Evolutionary conservation across 2,888 invertebrate species (phyloP).

Genomic region (Nephrotoma flavescens): DNA sequence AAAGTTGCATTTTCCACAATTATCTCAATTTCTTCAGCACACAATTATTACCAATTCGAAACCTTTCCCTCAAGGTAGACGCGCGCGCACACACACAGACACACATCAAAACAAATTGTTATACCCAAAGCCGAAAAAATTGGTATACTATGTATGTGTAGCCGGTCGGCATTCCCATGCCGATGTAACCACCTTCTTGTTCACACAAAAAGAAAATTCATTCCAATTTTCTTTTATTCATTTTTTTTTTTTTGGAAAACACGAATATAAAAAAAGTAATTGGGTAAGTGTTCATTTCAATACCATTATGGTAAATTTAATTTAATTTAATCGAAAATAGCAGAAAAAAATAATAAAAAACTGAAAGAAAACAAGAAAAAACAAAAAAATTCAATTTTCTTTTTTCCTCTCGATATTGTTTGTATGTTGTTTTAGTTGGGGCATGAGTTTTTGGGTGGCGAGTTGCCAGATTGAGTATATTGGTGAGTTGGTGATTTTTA

Average conservation of each 20-base stretch:
- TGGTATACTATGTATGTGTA: not conserved
- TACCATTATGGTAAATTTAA: slow-evolving; percentile 5
- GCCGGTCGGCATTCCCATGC: not conserved
- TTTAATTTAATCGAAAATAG: slow-evolving; percentile 3
- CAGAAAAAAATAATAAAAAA: not conserved
- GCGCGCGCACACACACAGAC: not conserved
- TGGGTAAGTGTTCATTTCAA: slow-evolving; percentile 6
- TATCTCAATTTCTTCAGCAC: not conserved
- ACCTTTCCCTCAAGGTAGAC: not conserved
- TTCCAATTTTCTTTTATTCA: not conserved
- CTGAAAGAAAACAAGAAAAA: not conserved
- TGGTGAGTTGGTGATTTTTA: not conserved
- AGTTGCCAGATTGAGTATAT: not conserved
- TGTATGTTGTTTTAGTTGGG: not conserved
- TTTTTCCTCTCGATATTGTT: not conserved
- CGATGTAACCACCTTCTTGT: not conserved
- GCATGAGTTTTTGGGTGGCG: not conserved
- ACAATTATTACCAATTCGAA: not conserved
- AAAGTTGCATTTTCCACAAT: not conserved
- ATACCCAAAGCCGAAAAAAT: not conserved
- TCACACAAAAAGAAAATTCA: not conserved
- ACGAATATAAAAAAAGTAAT: not conserved
- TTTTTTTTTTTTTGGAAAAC: not conserved
- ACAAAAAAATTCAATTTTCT: not conserved
- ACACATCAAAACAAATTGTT: not conserved